Evolutionary conservation across 2,797 vertebrate species (phyloP), one percentile per base, ranked within the genome.

Genomic region (Pangasius krempfi): DNA sequence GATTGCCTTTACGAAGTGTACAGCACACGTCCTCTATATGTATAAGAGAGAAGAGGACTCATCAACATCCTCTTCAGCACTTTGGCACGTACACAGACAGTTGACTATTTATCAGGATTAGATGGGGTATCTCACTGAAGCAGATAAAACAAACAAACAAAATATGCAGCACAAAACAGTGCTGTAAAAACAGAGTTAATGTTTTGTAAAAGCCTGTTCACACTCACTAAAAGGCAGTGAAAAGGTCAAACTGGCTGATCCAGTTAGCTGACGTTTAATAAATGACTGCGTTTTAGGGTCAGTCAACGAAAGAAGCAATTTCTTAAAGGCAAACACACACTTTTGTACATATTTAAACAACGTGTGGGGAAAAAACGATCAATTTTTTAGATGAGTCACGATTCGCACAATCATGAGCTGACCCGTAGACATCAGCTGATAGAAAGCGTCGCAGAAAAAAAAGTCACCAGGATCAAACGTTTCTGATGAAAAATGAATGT

Each of bases 131-230:
- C 56, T 25, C 76, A 33, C 76, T 16, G 20, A 52, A 52, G 27
- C 47, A 78, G 27, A 78, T 30, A 5, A 76, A 83, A 86, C 73
- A 64, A 89, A 87, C 76, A 84, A 89, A 88, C 75, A 87, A 90
- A 89, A 89, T 68, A 70, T 56, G 30, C 1, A 54, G 76, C 40
- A 9, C 47, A 79, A 64, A 79, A 62, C 33, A 30, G 25, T 8
- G 2, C 58, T 47, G 8, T 56, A 37, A 81, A 37, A 60, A 60
- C 4, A 37, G 8, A 62, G 80, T 40, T 75, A 50, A 66, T 76
- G 81, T 76, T 84, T 25, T 73, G n/a, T 47, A 70, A 70, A 78
- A 58, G 27, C 40, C 16, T n/a, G 76, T 54, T 40, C 20, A n/a
- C 4, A 9, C 37, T 50, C 2, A 1, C 16, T 16, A 58, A 70